Conservation (phyloP, 2,113 vertebrate species). For the Puma concolor region DNA sequence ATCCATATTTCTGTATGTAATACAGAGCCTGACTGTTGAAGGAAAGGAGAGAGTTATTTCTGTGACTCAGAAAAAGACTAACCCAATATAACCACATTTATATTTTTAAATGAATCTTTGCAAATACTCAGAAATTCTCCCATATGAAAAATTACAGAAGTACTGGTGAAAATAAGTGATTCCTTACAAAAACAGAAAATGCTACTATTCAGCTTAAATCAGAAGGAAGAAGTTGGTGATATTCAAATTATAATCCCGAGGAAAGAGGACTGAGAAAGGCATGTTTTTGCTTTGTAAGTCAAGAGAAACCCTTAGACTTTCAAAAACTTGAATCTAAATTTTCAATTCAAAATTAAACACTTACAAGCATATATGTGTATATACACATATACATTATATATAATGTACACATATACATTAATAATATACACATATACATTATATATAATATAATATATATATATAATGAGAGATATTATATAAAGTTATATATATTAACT, state of each 20-base stretch:
- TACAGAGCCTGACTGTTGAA: background rate
- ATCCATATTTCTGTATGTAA: slow-evolving; percentile 12
- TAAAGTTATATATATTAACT: background rate
- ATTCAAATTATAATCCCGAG: background rate
- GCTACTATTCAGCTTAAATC: background rate
- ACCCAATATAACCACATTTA: slow-evolving; percentile 57
- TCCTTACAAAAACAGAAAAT: slow-evolving; percentile 39
- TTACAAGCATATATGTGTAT: background rate
- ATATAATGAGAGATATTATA: too few relatives aligned
- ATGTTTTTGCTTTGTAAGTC: background rate
- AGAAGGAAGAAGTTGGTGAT: slow-evolving; percentile 13
- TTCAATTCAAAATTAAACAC: slow-evolving; percentile 21
- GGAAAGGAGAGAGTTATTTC: slow-evolving; percentile 45
- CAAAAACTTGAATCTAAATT: background rate
- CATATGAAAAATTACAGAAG: slow-evolving; percentile 25
- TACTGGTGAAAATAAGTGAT: slow-evolving; percentile 22
- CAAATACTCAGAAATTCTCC: slow-evolving; percentile 38
- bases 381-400: too few relatives aligned
- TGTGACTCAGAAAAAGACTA: slow-evolving; percentile 59
- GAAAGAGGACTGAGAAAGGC: background rate
- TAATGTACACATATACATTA: too few relatives aligned
- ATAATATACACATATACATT: too few relatives aligned
- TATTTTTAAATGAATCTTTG: slow-evolving; percentile 59
- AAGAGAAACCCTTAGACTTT: background rate
- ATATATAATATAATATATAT: too few relatives aligned